Conservation (phyloP, 2,797 vertebrate genomes). For the Acanthurus leucopareius region DNA sequence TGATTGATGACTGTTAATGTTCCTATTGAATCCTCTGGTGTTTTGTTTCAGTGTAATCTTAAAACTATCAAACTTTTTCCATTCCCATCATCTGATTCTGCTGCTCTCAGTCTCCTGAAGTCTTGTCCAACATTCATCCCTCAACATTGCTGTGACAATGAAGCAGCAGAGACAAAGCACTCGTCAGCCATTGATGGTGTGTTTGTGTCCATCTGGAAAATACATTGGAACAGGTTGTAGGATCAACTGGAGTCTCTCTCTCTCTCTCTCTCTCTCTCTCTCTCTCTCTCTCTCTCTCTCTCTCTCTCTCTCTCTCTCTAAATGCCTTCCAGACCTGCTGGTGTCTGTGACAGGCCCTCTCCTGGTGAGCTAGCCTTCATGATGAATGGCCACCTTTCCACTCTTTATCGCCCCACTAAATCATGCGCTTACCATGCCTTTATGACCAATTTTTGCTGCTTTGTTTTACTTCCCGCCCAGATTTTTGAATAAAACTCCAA, state of each 20-base stretch:
- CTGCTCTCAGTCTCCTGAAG: conserved; percentile 20
- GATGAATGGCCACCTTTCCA: conserved; percentile 87
- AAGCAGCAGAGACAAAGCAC: conserved; percentile 62
- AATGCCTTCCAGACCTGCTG: conserved; percentile 78
- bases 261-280: neutral
- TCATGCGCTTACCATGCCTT: conserved; percentile 87
- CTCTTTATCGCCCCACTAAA: conserved; percentile 89
- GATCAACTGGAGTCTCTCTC: conserved; percentile 59
- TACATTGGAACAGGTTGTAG: conserved; percentile 75
- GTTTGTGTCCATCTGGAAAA: conserved; percentile 81
- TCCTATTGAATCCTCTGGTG: neutral
- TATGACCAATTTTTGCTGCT: conserved; percentile 87
- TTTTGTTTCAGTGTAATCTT: conserved; percentile 25
- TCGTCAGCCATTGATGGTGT: conserved; percentile 56
- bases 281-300: conserved; percentile 35
- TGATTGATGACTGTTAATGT: neutral
- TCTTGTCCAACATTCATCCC: conserved; percentile 55
- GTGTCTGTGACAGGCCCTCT: conserved; percentile 84
- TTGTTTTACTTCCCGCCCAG: conserved; percentile 77
- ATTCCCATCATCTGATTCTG: conserved; percentile 42
- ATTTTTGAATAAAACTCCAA: conserved; percentile 81
- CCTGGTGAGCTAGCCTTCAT: conserved; percentile 83
- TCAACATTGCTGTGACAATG: conserved; percentile 56
- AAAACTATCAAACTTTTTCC: conserved; percentile 30
- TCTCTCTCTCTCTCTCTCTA: conserved; percentile 19